Base-by-base conservation (phyloP, 2,113 vertebrate genomes). In the Pituophis catenifer region DNA sequence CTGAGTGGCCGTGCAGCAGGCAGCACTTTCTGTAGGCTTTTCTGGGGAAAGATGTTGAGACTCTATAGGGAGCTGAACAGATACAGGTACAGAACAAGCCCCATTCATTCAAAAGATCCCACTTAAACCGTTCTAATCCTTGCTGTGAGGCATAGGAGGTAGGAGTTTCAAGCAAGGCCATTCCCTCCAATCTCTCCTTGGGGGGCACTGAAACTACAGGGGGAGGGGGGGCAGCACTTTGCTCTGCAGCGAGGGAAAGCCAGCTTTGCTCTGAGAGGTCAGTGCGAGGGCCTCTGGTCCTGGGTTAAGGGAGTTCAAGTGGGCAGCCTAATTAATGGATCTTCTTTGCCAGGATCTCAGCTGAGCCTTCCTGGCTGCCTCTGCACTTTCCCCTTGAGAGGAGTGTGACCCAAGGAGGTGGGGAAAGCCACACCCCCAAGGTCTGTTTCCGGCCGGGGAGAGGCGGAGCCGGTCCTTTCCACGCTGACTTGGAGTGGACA, bases 21-120 rank as follows among this genome's bases (percentile, higher is more conserved):
- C 95, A 93, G 91, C 91, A 89, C 81, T 92, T 91, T 94, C 86
- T 91, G 94, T 85, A 87, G 91, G 89, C 93, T 93, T 58, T 88
- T 91, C 95, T 86, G 90, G 94, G 90, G 95, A 94, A 96, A 86
- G 93, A 44, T 90, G 90, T 26, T 3, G 88, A 94, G 94, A 96
- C 94, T 91, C 90, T 2, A 1, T 93, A 59, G 52, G 90, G 70
- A 19, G n/a, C 70, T 19, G n/a, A 81, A 8, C 2, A 75, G 65
- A 33, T 15, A 33, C 2, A 75, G 65, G 15, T 15, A 17, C n/a
- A 55, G 85, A n/a, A 81, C 90, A 62, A 59, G 8, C 10, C 10
- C 23, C 8, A 26, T 88, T 81, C 8, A 26, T 88, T 81, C 55
- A 44, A 94, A 92, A 48, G 62, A 23, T 53, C 65, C 17, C 5